Evolutionary conservation across 2,113 vertebrate genomes (phyloP).

Genomic region (Podiceps cristatus): DNA sequence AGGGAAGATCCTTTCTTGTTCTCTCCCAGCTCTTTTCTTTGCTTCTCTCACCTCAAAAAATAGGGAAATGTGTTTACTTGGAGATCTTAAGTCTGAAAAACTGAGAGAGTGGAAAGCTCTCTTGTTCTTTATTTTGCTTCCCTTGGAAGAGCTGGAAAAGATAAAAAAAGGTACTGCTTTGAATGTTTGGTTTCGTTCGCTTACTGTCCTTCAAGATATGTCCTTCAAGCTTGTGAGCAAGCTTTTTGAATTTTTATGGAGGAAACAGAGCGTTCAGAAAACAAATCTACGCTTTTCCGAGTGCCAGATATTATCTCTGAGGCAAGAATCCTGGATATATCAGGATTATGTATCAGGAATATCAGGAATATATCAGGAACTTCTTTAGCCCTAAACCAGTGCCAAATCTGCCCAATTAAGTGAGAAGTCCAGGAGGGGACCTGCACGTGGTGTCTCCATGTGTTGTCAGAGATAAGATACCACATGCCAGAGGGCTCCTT

Average conservation of each 20-base stretch:
- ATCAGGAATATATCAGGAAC: not conserved
- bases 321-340: not conserved
- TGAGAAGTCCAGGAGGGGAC: not conserved
- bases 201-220: not conserved
- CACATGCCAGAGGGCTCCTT: not conserved
- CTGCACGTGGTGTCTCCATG: not conserved
- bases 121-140: not conserved
- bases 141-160: not conserved
- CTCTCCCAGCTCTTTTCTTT: not conserved
- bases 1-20: not conserved
- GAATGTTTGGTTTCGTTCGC: not conserved
- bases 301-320: not conserved
- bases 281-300: not conserved
- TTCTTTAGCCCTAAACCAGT: not conserved
- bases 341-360: not conserved
- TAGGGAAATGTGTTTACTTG: not conserved
- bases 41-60: not conserved
- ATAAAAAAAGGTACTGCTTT: not conserved
- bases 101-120: not conserved
- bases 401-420: not conserved
- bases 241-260: not conserved
- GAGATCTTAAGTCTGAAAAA: not conserved
- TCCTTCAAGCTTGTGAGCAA: conserved; percentile 5
- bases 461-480: not conserved
- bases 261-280: not conserved